Evolutionary conservation across 2,113 vertebrate genomes (phyloP), one percentile per base, ranked within the genome.

Genomic region (Sula dactylatra): DNA sequence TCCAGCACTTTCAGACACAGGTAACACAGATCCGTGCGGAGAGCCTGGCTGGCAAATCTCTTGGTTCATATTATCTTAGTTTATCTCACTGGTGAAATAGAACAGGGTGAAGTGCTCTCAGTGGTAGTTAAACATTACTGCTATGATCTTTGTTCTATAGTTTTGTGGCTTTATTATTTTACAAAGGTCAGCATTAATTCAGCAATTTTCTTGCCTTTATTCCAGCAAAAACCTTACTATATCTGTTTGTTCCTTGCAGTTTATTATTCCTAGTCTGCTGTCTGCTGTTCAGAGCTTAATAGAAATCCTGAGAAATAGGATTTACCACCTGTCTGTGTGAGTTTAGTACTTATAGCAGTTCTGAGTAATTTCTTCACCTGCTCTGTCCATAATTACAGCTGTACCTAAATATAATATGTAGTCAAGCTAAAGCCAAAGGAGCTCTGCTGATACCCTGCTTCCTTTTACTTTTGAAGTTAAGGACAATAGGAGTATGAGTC

Each of bases 101-200:
- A 91, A 50, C 9, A 49, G 66, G 20, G 38, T 1, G 2, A 91
- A 76, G 31, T 67, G 49, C n/a, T 82, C 78, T 88, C 42, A 29
- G 44, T 79, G 58, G 56, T 82, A 80, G 49, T 79, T 94, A 93
- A 94, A 90, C 1, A 6, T 90, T 80, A 85, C 50, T 83, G 66
- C 77, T 91, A 7, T 66, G 29, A 73, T 88, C 72, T 91, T 89
- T 95, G 59, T 88, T 96, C 55, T 81, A 8, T 50, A 50, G 59
- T 31, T 92, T 84, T 93, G 72, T 84, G 65, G 64, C 38, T 91
- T 91, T 88, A 84, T 78, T 91, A 58, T 96, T 96, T 95, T 88
- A 91, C 77, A 94, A 94, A 95, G 86, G 72, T 96, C 93, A 95
- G 72, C 65, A 84, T 95, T 88, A 92, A 83, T 91, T 92, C 40